Percentiles rank a stretch among this genome's conserved stretches.
Evolutionary conservation across 2,113 vertebrate species (phyloP).

Genomic region (Cavia aperea): DNA sequence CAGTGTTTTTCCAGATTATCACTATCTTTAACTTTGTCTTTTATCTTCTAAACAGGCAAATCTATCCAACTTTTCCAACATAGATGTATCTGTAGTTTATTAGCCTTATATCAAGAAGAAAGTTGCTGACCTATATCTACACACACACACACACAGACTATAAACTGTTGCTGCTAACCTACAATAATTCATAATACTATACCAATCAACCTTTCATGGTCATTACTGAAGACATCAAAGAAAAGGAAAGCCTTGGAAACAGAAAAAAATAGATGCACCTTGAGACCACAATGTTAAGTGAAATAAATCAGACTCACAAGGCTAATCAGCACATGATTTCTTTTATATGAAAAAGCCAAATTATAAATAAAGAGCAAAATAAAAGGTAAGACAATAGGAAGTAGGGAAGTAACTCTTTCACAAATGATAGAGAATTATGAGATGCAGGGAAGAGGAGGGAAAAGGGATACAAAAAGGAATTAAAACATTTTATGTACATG

Average conservation of each 20-base stretch:
- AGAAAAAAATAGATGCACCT: not conserved
- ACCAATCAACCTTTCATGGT: not conserved
- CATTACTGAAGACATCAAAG: not conserved
- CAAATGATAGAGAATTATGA: not conserved
- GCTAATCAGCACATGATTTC: not conserved
- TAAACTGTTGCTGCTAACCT: not conserved
- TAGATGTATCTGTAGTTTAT: not conserved
- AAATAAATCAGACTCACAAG: not conserved
- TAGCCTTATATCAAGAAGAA: not conserved
- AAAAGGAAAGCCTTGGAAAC: not conserved
- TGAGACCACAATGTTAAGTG: not conserved
- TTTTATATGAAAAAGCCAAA: not conserved
- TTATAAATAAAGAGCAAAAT: not conserved
- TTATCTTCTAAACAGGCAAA: not conserved
- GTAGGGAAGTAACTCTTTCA: not conserved
- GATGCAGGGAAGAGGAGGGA: not conserved
- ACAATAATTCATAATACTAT: not conserved
- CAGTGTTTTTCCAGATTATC: not conserved
- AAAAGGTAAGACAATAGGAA: not conserved
- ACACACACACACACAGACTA: not conserved
- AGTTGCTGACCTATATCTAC: not conserved
- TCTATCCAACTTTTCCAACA: not conserved
- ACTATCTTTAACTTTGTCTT: not conserved
- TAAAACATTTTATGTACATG: not conserved
- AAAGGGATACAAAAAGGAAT: not conserved